A percentile compares a stretch with the other conserved stretches of the same genome.
Evolutionary conservation across 2,113 vertebrate genomes (phyloP).

Genomic region (Nettapus auritus): DNA sequence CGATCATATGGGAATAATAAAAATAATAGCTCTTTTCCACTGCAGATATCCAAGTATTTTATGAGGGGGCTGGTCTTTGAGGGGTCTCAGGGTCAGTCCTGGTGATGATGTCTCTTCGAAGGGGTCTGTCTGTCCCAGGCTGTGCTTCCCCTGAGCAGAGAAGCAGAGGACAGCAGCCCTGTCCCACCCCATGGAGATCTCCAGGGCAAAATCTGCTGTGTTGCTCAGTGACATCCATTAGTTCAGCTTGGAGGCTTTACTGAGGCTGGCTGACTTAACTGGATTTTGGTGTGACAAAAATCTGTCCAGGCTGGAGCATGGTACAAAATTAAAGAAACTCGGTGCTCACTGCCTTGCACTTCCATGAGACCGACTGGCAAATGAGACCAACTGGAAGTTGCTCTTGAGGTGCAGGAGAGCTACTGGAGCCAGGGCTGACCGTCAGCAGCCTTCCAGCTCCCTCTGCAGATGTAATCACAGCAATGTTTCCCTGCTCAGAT

Average conservation of each 20-base stretch:
- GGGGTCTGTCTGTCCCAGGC: neutral
- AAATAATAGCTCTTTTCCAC: neutral
- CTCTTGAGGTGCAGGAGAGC: neutral
- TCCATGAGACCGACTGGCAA: neutral
- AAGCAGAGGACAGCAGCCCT: neutral
- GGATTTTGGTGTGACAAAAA: neutral
- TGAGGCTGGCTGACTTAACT: neutral
- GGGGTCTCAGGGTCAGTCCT: neutral
- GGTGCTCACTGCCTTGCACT: neutral
- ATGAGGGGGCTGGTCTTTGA: neutral
- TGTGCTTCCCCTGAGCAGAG: neutral
- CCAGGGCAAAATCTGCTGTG: neutral
- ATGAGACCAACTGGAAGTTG: too few species aligned
- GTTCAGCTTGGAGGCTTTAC: neutral
- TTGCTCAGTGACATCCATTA: neutral
- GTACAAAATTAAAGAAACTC: neutral
- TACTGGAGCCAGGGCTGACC: neutral
- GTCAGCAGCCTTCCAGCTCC: neutral
- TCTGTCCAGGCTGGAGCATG: neutral
- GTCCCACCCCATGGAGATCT: neutral
- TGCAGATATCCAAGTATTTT: neutral
- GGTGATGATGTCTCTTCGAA: neutral
- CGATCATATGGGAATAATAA: neutral
- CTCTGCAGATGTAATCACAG: neutral
- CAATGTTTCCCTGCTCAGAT: neutral